These are phyloP conservation scores for Kobus ellipsiprymnus DNA, from an alignment of 2,113 vertebrate genomes.

Conservation along the genomic window DNA sequence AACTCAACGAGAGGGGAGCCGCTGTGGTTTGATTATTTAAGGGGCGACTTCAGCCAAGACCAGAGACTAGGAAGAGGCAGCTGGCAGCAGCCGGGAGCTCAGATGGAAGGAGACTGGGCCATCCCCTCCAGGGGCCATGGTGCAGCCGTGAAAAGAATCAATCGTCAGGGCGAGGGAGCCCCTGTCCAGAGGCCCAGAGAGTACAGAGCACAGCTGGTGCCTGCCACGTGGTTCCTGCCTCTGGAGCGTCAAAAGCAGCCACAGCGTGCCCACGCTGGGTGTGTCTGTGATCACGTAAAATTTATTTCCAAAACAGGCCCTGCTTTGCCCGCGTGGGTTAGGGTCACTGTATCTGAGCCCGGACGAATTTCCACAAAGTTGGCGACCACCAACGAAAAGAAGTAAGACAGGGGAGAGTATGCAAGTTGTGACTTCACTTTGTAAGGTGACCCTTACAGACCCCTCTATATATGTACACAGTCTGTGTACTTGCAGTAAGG, in stretches of 20 bases:
- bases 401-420: accelerated
- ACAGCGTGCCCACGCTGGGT: accelerated
- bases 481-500: accelerated
- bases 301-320: background rate
- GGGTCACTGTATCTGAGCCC: background rate
- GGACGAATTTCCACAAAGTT: too few relatives aligned
- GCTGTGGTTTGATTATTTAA: background rate
- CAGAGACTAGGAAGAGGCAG: background rate
- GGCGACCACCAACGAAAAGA: too few relatives aligned
- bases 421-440: background rate
- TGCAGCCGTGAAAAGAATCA: background rate
- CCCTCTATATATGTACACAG: accelerated
- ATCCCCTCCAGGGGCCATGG: background rate
- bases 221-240: accelerated
- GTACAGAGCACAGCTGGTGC: background rate
- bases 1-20: background rate
- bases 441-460: accelerated
- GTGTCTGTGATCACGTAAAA: background rate
- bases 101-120: background rate
- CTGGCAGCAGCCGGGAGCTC: accelerated
- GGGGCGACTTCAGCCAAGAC: background rate
- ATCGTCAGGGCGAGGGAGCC: accelerated
- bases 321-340: accelerated
- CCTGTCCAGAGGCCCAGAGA: background rate
- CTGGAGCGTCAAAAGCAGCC: background rate